Conservation (phyloP, 2,797 vertebrate genomes). For the Sebastes itinus region DNA sequence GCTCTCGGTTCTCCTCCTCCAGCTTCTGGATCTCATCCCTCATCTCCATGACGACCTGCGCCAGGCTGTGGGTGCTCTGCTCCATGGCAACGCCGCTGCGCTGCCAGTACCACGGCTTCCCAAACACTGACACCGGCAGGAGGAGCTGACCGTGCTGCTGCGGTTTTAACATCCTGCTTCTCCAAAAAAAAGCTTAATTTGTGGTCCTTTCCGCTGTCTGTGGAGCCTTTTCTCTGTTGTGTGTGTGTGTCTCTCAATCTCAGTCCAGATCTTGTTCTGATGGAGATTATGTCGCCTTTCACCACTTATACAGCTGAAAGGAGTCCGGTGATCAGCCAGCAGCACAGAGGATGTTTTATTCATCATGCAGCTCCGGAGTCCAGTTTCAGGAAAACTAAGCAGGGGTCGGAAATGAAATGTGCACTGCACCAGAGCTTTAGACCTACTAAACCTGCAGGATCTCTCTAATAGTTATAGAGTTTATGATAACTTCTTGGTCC, state of each 20-base stretch:
- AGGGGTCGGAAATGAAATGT: constrained; percentile 3
- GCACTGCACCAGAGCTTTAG: too few relatives aligned
- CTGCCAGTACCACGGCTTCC: constrained; percentile 78
- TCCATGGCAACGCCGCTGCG: constrained; percentile 84
- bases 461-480: too few relatives aligned
- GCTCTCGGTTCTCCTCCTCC: constrained; percentile 87
- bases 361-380: constrained; percentile 64
- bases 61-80: constrained; percentile 76
- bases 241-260: constrained; percentile 73
- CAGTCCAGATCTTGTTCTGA: constrained; percentile 78
- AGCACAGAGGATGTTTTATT: constrained; percentile 83
- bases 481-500: too few relatives aligned
- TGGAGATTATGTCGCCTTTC: constrained; percentile 83
- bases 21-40: constrained; percentile 87
- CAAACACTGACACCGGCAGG: constrained; percentile 59
- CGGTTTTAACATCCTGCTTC: constrained; percentile 68
- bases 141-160: constrained; percentile 51
- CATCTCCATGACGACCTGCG: constrained; percentile 89
- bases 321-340: constrained; percentile 75
- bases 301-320: constrained; percentile 80
- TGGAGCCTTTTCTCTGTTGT: constrained; percentile 3
- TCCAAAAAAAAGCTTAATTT: neutral
- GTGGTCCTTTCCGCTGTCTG: constrained; percentile 12
- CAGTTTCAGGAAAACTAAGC: constrained; percentile 78
- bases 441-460: too few relatives aligned